Conservation (phyloP, 2,888 invertebrate species). For the Oscheius sp. region DNA sequence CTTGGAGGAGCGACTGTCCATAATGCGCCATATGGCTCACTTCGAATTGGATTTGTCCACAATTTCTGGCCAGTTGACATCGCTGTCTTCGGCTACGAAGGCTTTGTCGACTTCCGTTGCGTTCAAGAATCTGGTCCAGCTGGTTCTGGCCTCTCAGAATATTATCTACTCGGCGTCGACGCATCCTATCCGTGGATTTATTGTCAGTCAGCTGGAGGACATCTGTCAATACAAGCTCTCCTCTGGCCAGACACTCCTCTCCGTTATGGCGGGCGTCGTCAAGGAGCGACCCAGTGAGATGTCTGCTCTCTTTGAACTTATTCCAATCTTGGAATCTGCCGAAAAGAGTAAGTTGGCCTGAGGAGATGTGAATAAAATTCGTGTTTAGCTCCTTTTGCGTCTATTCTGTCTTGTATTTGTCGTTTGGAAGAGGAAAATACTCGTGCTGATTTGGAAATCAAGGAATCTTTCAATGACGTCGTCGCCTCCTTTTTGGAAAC, state of each 20-base stretch:
- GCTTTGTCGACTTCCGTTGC: neutral
- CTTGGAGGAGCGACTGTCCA: slow-evolving; percentile 65
- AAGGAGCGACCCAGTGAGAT: slow-evolving; percentile 8
- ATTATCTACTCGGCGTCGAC: neutral
- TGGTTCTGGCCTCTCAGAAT: slow-evolving; percentile 25
- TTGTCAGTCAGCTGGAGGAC: slow-evolving; percentile 33
- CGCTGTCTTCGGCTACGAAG: neutral
- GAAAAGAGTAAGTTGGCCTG: slow-evolving; percentile 17
- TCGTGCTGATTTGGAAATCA: slow-evolving; percentile 22
- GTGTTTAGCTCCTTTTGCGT: slow-evolving; percentile 7
- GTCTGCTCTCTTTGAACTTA: slow-evolving; percentile 12
- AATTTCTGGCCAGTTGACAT: slow-evolving; percentile 30
- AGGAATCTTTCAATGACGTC: slow-evolving; percentile 13
- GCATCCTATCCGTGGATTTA: slow-evolving; percentile 17
- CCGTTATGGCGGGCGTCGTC: neutral
- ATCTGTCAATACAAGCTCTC: slow-evolving; percentile 21
- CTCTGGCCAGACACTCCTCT: slow-evolving; percentile 12
- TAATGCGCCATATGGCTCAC: slow-evolving; percentile 61
- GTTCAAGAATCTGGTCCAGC: slow-evolving; percentile 17
- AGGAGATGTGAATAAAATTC: neutral
- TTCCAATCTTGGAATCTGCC: slow-evolving; percentile 13
- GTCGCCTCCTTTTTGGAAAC: slow-evolving; percentile 23
- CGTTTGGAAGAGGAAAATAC: slow-evolving; percentile 30
- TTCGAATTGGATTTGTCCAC: slow-evolving; percentile 47
- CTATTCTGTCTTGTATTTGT: neutral